Conservation (phyloP, 2,797 vertebrate species). For the Pseudomugil tenellus region DNA sequence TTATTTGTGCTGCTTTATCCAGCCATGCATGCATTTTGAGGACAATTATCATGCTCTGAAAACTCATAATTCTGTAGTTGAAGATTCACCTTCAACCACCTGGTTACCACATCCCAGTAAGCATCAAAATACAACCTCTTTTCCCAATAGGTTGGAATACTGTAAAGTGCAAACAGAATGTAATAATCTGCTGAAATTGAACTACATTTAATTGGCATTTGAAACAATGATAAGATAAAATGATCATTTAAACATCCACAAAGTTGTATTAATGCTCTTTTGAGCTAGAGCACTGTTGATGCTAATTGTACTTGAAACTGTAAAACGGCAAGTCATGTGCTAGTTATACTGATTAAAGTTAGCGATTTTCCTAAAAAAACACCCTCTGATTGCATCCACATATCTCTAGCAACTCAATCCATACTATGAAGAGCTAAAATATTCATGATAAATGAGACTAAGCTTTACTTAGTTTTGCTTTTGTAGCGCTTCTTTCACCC, state of each 20-base stretch:
- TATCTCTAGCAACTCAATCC: conserved; percentile 6
- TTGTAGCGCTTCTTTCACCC: too few relatives aligned
- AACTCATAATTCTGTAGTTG: conserved; percentile 50
- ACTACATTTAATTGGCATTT: not conserved
- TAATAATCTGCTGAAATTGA: not conserved
- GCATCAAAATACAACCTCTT: conserved; percentile 7
- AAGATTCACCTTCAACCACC: conserved; percentile 54
- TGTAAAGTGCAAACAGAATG: not conserved
- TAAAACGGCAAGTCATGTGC: not conserved
- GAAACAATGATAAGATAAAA: not conserved
- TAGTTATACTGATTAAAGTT: not conserved
- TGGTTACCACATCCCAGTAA: conserved; percentile 45
- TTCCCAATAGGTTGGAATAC: not conserved
- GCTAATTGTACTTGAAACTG: not conserved
- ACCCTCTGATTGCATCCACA: not conserved
- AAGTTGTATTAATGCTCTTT: too few relatives aligned
- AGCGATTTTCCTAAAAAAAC: conserved; percentile 13
- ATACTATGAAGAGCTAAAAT: conserved; percentile 15
- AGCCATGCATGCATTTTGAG: conserved; percentile 62
- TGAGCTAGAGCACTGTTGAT: too few relatives aligned
- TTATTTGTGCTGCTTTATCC: conserved; percentile 57
- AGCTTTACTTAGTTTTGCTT: conserved; percentile 5
- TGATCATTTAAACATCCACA: not conserved
- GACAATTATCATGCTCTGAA: conserved; percentile 79
- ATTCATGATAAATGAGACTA: not conserved